These are phyloP conservation scores for Drosophila bocqueti DNA, from an alignment of 1,140 invertebrate species.

Conservation along the genomic window DNA sequence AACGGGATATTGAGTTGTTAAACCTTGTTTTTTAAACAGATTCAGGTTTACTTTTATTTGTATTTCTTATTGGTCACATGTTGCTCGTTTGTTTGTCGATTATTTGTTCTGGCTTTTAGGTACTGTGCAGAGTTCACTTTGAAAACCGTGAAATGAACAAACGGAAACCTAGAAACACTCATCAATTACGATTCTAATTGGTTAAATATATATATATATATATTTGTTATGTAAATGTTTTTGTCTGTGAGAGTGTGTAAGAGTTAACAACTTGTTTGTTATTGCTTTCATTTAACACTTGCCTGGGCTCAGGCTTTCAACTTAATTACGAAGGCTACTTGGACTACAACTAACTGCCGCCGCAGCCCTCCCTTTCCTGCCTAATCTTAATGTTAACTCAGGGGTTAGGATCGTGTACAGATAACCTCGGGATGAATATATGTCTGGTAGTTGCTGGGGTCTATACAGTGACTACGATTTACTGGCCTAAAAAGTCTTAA, in stretches of 20 bases:
- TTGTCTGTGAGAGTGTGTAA: conserved; percentile 23
- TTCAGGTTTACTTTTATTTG: conserved; percentile 17
- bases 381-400: conserved; percentile 75
- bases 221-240: conserved; percentile 14
- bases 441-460: conserved; percentile 22
- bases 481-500: conserved; percentile 68
- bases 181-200: conserved; percentile 33
- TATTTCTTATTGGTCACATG: conserved; percentile 71
- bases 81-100: conserved; percentile 52
- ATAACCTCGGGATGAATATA: conserved; percentile 33
- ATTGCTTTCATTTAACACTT: conserved; percentile 70
- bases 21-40: conserved; percentile 43
- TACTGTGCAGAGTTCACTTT: conserved; percentile 70
- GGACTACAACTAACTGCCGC: conserved; percentile 48
- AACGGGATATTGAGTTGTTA: conserved; percentile 26
- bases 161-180: conserved; percentile 66
- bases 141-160: conserved; percentile 69
- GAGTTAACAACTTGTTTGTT: conserved; percentile 59
- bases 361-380: conserved; percentile 22
- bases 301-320: conserved; percentile 58
- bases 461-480: conserved; percentile 57
- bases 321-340: conserved; percentile 66
- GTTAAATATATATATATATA: conserved; percentile 22
- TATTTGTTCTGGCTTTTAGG: conserved; percentile 57
- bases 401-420: conserved; percentile 30